Percentiles rank a stretch among this genome's conserved stretches.
These are phyloP conservation scores for Napeogenes inachia DNA, from an alignment of 2,888 invertebrate genomes.

Conservation along the genomic window DNA sequence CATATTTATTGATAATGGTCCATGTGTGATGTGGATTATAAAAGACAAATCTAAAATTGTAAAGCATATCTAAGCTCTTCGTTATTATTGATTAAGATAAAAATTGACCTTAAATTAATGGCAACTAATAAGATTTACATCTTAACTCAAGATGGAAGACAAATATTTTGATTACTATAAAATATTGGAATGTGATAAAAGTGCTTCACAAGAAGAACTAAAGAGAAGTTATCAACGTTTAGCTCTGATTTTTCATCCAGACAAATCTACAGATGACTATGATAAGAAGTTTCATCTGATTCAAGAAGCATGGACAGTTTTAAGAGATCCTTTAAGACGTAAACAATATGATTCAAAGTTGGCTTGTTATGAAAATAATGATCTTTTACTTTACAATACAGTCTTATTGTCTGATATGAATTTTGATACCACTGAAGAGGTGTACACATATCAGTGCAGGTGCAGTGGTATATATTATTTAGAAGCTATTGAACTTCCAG, in stretches of 20 bases:
- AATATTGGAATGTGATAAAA: constrained; percentile 73
- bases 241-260: constrained; percentile 78
- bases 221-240: constrained; percentile 80
- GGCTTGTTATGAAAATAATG: constrained; percentile 76
- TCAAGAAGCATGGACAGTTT: constrained; percentile 84
- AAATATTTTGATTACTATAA: constrained; percentile 68
- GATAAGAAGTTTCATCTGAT: constrained; percentile 61
- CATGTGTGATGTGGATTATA: no score
- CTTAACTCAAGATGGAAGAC: constrained; percentile 13
- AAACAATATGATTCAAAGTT: constrained; percentile 82
- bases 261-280: constrained; percentile 60
- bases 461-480: constrained; percentile 82
- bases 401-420: constrained; percentile 72
- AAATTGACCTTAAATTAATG: no score
- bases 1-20: no score
- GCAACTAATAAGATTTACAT: no score
- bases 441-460: constrained; percentile 79
- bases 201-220: constrained; percentile 75
- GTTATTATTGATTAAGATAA: no score
- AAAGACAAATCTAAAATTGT: no score
- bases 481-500: constrained; percentile 36
- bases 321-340: constrained; percentile 78
- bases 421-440: constrained; percentile 47
- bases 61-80: no score
- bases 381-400: constrained; percentile 78